Conservation (phyloP, 1,140 invertebrate species). For the Calephelis virginiensis region DNA sequence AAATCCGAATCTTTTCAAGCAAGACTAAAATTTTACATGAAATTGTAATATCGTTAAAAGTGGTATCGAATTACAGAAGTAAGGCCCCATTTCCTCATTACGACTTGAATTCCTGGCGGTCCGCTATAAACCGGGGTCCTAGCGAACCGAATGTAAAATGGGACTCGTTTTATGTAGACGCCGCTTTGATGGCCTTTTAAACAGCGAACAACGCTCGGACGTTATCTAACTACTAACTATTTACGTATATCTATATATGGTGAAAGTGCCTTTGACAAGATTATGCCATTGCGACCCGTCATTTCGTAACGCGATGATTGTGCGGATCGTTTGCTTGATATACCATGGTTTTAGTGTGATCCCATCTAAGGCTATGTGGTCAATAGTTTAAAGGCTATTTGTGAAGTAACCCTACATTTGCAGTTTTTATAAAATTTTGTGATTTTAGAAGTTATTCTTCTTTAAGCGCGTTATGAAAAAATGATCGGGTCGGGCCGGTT, state of each 20-base stretch:
- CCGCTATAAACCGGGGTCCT: conserved; percentile 53
- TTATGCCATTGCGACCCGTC: conserved; percentile 8
- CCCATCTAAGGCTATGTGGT: background rate
- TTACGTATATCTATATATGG: conserved; percentile 17
- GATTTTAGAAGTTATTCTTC: no score
- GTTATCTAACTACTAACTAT: conserved; percentile 24
- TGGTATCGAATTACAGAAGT: conserved; percentile 29
- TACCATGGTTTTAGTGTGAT: background rate
- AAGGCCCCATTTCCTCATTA: conserved; percentile 56
- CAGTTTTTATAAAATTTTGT: no score
- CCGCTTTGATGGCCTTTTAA: conserved; percentile 62
- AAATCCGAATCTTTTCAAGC: background rate
- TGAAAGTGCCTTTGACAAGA: conserved; percentile 16
- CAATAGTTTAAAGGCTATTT: background rate
- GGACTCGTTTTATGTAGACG: conserved; percentile 59
- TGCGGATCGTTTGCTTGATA: conserved; percentile 3
- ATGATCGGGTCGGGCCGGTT: no score
- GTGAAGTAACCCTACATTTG: no score
- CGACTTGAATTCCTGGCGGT: conserved; percentile 51
- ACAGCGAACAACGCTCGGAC: conserved; percentile 34
- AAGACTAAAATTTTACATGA: background rate
- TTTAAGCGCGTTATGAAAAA: no score
- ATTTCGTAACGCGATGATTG: conserved; percentile 11
- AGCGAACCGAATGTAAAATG: conserved; percentile 62
- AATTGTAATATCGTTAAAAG: conserved; percentile 2